Evolutionary conservation across 2,888 invertebrate species (phyloP), one percentile per base, ranked within the genome.

Genomic region (Caenorhabditis auriculariae): DNA sequence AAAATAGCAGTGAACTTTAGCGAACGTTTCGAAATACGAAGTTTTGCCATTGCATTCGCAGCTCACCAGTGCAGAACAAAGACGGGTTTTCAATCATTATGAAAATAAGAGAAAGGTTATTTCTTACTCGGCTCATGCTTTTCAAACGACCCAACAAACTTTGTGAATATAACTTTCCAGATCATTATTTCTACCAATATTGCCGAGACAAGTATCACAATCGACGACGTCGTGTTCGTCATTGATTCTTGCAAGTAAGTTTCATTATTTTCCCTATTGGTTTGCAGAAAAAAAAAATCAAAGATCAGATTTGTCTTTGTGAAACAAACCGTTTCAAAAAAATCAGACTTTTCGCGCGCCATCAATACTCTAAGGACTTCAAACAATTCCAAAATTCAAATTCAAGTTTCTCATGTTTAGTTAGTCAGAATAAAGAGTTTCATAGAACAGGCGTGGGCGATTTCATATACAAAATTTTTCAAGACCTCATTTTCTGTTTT

Each of bases 121-220:
- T 42, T 41, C 19, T n/a, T n/a, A n/a, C n/a, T 19, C n/a, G 12
- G 21, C 17, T 17, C 19, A n/a, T 19, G n/a, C n/a, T n/a, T n/a
- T n/a, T n/a, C n/a, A n/a, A n/a, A n/a, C n/a, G n/a, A n/a, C n/a
- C 15, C 42, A 41, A 15, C 19, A 12, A 15, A 41, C 42, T 41
- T 19, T 19, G 9, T 41, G 21, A 17, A 19, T 12, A 15, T 19
- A 17, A n/a, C n/a, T n/a, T 74, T 83, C 0, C 82, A 90, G 90
- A 90, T 96, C 53, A 96, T 98, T 77, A 84, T 98, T 17, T 90
- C 95, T 0, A 98, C 98, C 2, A 98, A 98, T 83, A 95, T 98
- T 79, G 96, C 96, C 0, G 98, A 98, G 84, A 93, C 95, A 0
- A 93, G 93, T 5, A 91, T 98, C 70, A 98, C 96, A 0, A 98